phyloP scores from a whole-genome alignment of 2,888 invertebrate genomes.

The Eueremaeus valkanovi region DNA sequence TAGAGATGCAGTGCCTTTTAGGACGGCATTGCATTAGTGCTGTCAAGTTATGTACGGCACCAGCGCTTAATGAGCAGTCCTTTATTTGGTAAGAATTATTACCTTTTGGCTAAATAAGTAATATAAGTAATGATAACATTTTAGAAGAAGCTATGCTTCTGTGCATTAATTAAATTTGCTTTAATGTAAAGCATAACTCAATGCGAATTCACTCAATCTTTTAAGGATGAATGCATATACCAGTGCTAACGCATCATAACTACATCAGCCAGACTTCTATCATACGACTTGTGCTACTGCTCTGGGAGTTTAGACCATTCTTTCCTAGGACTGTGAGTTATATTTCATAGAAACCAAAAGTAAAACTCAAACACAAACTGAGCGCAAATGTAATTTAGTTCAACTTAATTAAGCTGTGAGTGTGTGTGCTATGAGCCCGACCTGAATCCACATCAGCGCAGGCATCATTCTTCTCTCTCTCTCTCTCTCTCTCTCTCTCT shows the following conservation, averaged over 20 bases:
- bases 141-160: constrained; percentile 22
- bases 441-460: too few species aligned
- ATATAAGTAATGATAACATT: constrained; percentile 32
- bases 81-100: constrained; percentile 22
- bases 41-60: not conserved
- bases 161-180: constrained; percentile 34
- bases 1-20: constrained; percentile 2
- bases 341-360: not conserved
- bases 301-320: not conserved
- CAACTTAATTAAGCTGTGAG: constrained; percentile 30
- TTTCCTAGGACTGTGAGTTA: not conserved
- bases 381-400: constrained; percentile 27
- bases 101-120: constrained; percentile 28
- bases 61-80: constrained; percentile 11
- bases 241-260: constrained; percentile 17
- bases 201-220: not conserved
- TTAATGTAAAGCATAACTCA: constrained; percentile 23
- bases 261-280: constrained; percentile 7
- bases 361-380: constrained; percentile 25
- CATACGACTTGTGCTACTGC: constrained; percentile 20
- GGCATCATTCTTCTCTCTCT: too few species aligned
- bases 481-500: too few species aligned
- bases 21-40: constrained; percentile 23
- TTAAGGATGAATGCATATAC: constrained; percentile 5
- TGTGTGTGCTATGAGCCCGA: too few species aligned